Evolutionary conservation across 2,888 invertebrate genomes (phyloP).

Genomic region (Ectemnius lituratus): DNA sequence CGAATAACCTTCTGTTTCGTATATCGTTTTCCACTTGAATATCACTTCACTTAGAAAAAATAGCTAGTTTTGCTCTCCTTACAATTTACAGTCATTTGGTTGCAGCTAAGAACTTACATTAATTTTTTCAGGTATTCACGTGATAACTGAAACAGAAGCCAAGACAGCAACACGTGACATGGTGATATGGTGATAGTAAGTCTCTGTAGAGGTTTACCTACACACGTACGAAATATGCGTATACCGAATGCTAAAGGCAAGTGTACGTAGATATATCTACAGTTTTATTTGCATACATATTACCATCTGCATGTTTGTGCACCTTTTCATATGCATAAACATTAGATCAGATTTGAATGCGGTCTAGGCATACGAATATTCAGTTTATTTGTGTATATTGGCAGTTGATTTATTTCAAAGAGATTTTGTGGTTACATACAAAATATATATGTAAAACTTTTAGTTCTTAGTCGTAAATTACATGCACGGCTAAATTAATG

Average conservation of each 20-base stretch:
- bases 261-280: no score
- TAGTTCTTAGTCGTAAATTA: not conserved
- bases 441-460: conserved; percentile 23
- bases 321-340: no score
- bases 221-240: conserved; percentile 10
- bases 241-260: no score
- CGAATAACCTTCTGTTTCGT: no score
- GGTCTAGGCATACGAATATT: not conserved
- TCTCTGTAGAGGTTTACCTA: conserved; percentile 19
- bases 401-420: not conserved
- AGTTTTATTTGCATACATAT: no score
- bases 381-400: not conserved
- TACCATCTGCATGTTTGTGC: no score
- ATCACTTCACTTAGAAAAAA: no score
- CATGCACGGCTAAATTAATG: not conserved
- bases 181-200: conserved; percentile 44
- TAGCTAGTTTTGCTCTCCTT: conserved; percentile 17
- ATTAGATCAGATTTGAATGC: not conserved
- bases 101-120: conserved; percentile 18
- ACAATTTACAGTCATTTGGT: conserved; percentile 21
- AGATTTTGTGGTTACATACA: not conserved
- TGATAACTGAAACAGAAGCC: conserved; percentile 59
- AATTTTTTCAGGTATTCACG: conserved; percentile 59
- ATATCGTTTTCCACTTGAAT: no score
- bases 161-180: conserved; percentile 60